Conservation (phyloP, 2,113 vertebrate species). For the Oxyruncus cristatus region DNA sequence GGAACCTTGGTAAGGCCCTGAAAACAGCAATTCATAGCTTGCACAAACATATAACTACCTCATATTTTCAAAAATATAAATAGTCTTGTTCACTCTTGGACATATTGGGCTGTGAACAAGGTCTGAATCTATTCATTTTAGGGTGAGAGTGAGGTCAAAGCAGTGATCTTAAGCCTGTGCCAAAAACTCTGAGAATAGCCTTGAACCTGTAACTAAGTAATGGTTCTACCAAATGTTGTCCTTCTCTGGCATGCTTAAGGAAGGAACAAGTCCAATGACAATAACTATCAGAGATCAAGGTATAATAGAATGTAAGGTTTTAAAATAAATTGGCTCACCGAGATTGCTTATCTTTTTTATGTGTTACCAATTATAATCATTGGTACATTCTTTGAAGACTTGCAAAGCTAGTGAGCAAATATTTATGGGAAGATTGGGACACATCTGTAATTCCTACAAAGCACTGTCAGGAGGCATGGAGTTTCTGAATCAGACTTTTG, state of each 20-base stretch:
- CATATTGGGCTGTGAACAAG: neutral
- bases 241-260: neutral
- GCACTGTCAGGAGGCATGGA: neutral
- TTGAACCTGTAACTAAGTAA: neutral
- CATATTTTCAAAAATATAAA: neutral
- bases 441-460: neutral
- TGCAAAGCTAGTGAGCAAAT: conserved; percentile 36
- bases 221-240: neutral
- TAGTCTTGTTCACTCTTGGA: neutral
- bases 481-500: neutral
- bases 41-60: neutral
- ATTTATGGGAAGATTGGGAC: conserved; percentile 20
- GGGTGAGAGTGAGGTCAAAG: neutral
- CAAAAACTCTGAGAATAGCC: neutral
- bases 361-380: conserved; percentile 50
- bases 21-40: neutral
- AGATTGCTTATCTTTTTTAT: conserved; percentile 61
- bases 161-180: neutral
- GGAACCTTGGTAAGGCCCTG: neutral
- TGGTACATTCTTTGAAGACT: conserved; percentile 27
- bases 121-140: neutral
- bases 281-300: neutral
- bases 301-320: neutral
- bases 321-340: neutral
- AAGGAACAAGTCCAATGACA: neutral